Percentiles rank a stretch among this genome's conserved stretches.
phyloP scores from a whole-genome alignment of 2,888 invertebrate species.

The Conchocele bisecta region DNA sequence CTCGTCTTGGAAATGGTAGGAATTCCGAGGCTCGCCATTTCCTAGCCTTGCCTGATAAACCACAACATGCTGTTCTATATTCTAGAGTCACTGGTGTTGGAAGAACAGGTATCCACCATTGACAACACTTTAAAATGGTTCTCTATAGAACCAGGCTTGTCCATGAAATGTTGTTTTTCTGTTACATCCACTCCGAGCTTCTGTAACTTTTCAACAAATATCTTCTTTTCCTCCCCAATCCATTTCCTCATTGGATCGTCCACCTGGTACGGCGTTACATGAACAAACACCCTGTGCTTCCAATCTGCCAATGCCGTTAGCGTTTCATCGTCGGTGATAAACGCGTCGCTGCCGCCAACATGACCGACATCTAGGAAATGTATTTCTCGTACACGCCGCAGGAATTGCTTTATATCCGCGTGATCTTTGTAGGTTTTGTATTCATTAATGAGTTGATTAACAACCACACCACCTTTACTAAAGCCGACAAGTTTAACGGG shows the following conservation, averaged over 20 bases:
- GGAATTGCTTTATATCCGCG: conserved; percentile 82
- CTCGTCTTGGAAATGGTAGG: no score
- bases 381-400: conserved; percentile 87
- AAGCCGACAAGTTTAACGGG: conserved; percentile 88
- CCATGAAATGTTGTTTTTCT: conserved; percentile 87
- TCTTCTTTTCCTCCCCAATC: conserved; percentile 92
- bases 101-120: no score
- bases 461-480: conserved; percentile 96
- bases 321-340: conserved; percentile 91
- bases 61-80: no score
- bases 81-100: no score
- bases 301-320: conserved; percentile 87
- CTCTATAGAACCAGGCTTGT: conserved; percentile 85
- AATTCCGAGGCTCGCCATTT: no score
- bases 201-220: conserved; percentile 88
- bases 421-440: conserved; percentile 85
- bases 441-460: conserved; percentile 95
- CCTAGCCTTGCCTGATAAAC: no score
- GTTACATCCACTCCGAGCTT: conserved; percentile 88
- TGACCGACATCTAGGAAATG: conserved; percentile 97
- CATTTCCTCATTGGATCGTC: conserved; percentile 91
- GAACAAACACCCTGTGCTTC: conserved; percentile 88
- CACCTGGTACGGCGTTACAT: conserved; percentile 96
- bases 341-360: conserved; percentile 93
- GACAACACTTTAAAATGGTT: conserved; percentile 88